Base-by-base conservation (phyloP, 2,888 invertebrate genomes). In the Hydraecia micacea region DNA sequence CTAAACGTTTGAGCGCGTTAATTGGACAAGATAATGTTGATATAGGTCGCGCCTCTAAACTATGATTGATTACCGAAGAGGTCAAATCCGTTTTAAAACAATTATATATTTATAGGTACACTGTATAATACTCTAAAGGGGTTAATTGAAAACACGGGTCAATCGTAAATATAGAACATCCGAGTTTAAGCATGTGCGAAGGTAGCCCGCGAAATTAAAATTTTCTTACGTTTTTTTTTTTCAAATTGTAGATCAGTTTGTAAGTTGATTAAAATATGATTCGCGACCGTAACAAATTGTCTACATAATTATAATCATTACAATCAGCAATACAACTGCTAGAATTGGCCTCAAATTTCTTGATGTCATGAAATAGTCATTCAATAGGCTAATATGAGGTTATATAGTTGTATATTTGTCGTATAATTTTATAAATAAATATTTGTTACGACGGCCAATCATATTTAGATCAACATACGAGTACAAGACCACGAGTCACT, bases 1-100 rank as follows among this genome's bases (percentile, higher is more conserved):
- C 88, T 88, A 94, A 95, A 90, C 92, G 94, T 84, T 91, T 91
- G 81, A 92, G 90, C 77, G 87, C 88, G 90, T 89, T 88, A 90
- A 90, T 88, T 92, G 89, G 90, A 88, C 89, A 85, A 87, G 88
- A 88, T 91, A 88, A 89, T 88, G 87, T 90, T 89, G 89, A 90
- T 88, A 89, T 87, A 90, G 89, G 91, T 87, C 88, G 85, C 82
- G 84, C 82, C 84, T 81, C 75, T 86, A 83, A 90, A 90, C 88
- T 88, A 87, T 91, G 91, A 91, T 90, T 90, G 88, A 91, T 91
- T 88, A 87, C 87, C 73, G 70, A 82, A 75, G 46, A 87, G 79
- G 77, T 87, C 84, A 84, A 80, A 87, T 79, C 81, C 65, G 77
- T 72, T 85, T 76, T 75, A 76, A 81, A 81, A 85, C 81, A 77